Evolutionary conservation across 2,113 vertebrate species (phyloP).

Genomic region (Pristiophorus japonicus): DNA sequence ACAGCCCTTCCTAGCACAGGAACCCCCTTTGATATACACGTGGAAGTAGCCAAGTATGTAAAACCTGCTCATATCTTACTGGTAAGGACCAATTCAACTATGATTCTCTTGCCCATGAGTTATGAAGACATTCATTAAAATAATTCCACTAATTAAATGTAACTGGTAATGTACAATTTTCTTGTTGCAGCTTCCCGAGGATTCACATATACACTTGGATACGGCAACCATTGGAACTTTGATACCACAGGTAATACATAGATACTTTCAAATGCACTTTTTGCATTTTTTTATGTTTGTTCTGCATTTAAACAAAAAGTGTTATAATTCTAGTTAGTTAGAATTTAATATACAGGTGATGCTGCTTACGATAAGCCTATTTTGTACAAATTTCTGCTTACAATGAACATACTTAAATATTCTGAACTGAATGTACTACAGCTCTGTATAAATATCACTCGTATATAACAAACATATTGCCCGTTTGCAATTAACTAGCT

Average conservation of each 20-base stretch:
- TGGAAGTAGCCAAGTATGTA: background rate
- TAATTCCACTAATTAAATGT: background rate
- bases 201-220: conserved; percentile 45
- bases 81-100: background rate
- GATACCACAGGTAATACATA: conserved; percentile 52
- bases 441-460: background rate
- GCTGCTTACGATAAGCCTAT: background rate
- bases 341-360: background rate
- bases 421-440: background rate
- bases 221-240: conserved; percentile 55
- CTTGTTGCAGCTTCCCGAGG: conserved; percentile 47
- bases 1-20: background rate
- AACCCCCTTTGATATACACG: background rate
- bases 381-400: background rate
- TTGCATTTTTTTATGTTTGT: background rate
- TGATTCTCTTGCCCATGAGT: background rate
- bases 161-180: conserved; percentile 15
- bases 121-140: background rate
- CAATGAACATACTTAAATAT: background rate
- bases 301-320: background rate
- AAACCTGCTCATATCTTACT: background rate
- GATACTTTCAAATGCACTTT: background rate
- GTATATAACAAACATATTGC: background rate
- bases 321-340: background rate
- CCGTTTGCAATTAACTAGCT: background rate